A percentile compares a stretch with the other conserved stretches of the same genome.
Conservation (phyloP, 2,113 vertebrate species). For the Aphelocoma coerulescens region DNA sequence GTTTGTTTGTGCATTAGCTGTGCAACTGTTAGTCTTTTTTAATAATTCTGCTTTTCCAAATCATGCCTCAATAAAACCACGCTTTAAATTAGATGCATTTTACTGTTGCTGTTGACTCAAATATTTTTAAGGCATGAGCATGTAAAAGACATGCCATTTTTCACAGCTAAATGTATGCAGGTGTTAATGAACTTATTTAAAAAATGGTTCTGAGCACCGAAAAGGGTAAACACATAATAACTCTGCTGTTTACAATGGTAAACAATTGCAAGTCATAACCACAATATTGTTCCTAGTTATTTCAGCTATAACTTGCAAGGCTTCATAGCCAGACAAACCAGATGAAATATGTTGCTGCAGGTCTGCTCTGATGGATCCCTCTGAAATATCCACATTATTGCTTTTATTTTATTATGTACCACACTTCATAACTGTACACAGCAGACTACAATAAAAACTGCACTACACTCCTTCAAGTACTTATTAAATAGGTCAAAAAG, state of each 20-base stretch:
- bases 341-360: constrained; percentile 80
- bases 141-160: constrained; percentile 43
- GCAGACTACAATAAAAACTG: constrained; percentile 74
- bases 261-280: constrained; percentile 88
- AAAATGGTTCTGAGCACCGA: constrained; percentile 39
- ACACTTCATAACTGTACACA: constrained; percentile 81
- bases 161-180: constrained; percentile 35
- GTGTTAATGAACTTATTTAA: constrained; percentile 62
- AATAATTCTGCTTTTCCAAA: constrained; percentile 30
- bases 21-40: background rate
- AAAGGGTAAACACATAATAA: constrained; percentile 66
- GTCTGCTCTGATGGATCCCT: constrained; percentile 82
- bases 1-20: background rate
- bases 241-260: constrained; percentile 60
- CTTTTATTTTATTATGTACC: constrained; percentile 91
- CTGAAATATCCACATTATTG: constrained; percentile 90
- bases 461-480: constrained; percentile 64
- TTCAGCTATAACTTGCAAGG: constrained; percentile 86
- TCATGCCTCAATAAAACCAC: background rate
- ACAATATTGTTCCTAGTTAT: constrained; percentile 89
- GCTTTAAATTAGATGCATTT: constrained; percentile 15
- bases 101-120: background rate
- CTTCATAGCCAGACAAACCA: constrained; percentile 73
- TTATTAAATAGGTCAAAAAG: constrained; percentile 81
- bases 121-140: constrained; percentile 31